phyloP scores from a whole-genome alignment of 2,888 invertebrate species.

The Meloe dianella region DNA sequence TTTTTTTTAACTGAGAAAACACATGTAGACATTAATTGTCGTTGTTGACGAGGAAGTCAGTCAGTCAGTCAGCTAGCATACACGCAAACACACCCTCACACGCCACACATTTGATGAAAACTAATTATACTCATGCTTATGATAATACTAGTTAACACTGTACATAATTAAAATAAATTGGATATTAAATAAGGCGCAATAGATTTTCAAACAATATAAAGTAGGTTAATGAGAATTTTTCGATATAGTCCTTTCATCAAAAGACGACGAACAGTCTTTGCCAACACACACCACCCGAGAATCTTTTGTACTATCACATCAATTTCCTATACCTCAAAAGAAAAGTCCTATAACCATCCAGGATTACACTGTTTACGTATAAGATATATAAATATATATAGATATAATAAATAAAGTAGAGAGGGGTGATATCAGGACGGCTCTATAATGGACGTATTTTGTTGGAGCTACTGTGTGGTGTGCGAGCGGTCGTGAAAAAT shows the following conservation, averaged over 20 bases:
- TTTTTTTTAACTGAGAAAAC: neutral
- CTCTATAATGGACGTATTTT: neutral
- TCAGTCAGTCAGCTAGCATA: neutral
- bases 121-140: slow-evolving; percentile 2
- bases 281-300: neutral
- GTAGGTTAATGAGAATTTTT: neutral
- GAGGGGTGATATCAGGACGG: neutral
- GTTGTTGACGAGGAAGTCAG: neutral
- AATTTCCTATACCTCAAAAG: neutral
- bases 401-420: neutral
- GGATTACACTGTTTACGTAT: neutral
- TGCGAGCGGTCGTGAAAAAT: slow-evolving; percentile 8
- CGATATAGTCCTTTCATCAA: neutral
- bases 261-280: neutral
- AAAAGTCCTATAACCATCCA: neutral
- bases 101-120: neutral
- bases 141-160: neutral
- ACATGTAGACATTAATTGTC: slow-evolving; percentile 7
- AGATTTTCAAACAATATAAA: neutral
- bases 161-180: slow-evolving; percentile 2
- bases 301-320: neutral
- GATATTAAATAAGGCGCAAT: neutral
- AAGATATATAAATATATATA: slow-evolving; percentile 6
- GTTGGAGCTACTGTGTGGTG: neutral
- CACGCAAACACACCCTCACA: neutral